These are phyloP conservation scores for Torymus tubicola DNA, from an alignment of 2,888 invertebrate species.

Conservation along the genomic window DNA sequence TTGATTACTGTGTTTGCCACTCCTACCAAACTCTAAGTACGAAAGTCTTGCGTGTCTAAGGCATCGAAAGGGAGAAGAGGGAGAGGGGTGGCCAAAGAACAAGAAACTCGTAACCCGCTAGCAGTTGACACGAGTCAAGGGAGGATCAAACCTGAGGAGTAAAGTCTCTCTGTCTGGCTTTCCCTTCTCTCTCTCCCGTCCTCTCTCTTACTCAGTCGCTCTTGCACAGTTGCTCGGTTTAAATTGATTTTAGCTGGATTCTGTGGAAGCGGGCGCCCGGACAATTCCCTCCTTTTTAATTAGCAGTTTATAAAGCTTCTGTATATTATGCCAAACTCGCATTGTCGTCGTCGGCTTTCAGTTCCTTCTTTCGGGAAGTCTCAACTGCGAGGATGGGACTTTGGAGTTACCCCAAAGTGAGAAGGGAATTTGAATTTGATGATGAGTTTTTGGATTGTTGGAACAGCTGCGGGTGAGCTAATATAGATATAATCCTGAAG, in stretches of 20 bases:
- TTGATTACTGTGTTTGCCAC: conserved; percentile 66
- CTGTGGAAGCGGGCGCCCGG: not conserved
- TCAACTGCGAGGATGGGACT: too few relatives aligned
- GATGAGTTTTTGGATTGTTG: not conserved
- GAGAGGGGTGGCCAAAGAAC: conserved; percentile 7
- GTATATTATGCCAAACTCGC: not conserved
- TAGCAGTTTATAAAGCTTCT: conserved; percentile 41
- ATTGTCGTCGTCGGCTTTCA: not conserved
- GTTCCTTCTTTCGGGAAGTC: not conserved
- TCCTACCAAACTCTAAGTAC: conserved; percentile 59
- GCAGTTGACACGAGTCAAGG: conserved; percentile 31
- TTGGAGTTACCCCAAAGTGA: not conserved
- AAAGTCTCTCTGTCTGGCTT: not conserved
- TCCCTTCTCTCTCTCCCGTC: too few relatives aligned
- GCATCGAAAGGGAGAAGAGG: not conserved
- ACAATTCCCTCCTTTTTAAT: conserved; percentile 38
- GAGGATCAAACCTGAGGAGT: conserved; percentile 13
- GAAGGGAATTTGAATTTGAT: conserved; percentile 10
- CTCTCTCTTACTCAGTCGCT: too few relatives aligned
- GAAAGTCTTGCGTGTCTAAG: conserved; percentile 40
- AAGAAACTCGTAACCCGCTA: conserved; percentile 40
- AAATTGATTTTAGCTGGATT: conserved; percentile 42
- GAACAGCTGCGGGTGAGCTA: too few relatives aligned
- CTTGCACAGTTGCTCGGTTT: not conserved
- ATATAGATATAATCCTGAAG: too few relatives aligned